Evolutionary conservation across 2,113 vertebrate species (phyloP).

Genomic region (Spilogale gracilis): DNA sequence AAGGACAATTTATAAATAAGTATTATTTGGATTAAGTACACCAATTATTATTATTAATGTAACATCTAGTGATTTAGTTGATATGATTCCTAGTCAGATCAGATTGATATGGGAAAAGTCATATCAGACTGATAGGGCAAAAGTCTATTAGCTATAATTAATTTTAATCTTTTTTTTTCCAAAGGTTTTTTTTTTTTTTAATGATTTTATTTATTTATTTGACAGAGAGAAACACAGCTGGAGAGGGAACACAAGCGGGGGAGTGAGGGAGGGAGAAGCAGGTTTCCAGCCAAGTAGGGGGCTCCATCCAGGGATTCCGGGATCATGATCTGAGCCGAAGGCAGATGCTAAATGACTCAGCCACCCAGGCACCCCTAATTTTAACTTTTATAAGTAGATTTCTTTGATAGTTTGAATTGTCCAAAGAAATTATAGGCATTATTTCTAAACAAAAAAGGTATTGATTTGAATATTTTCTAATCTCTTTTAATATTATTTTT

Average conservation of each 20-base stretch:
- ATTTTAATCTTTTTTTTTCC: conserved; percentile 23
- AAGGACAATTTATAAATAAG: conserved; percentile 45
- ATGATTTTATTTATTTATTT: too few species aligned
- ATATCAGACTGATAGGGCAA: neutral
- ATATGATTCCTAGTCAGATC: neutral
- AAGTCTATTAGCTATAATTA: neutral
- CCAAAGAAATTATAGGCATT: neutral
- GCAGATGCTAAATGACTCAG: too few species aligned
- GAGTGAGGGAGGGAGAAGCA: too few species aligned
- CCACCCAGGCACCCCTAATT: neutral
- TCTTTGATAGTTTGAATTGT: neutral
- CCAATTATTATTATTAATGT: neutral
- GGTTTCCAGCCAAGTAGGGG: too few species aligned
- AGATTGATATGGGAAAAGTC: neutral
- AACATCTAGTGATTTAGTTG: neutral
- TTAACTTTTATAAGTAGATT: conserved; percentile 36
- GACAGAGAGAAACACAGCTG: too few species aligned
- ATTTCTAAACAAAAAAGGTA: neutral
- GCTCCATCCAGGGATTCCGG: too few species aligned
- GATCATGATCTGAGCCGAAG: too few species aligned
- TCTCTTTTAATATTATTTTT: conserved; percentile 8
- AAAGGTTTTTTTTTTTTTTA: too few species aligned
- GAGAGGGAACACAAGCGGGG: too few species aligned
- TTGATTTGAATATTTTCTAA: conserved; percentile 20
- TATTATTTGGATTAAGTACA: neutral